Conservation (phyloP, 2,888 invertebrate genomes). For the Hedychridium roseum region DNA sequence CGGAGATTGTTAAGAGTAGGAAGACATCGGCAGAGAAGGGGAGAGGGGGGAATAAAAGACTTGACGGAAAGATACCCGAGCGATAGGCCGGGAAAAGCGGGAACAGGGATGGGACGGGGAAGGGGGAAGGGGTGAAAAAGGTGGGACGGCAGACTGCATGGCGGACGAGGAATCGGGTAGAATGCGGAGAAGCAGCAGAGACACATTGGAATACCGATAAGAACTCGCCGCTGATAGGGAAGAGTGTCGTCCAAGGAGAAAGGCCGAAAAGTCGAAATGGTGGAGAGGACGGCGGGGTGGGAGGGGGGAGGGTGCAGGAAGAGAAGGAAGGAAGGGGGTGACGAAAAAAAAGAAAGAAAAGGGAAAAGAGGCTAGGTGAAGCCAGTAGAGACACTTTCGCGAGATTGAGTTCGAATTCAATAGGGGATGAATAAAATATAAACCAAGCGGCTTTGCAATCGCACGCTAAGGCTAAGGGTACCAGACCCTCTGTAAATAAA, state of each 20-base stretch:
- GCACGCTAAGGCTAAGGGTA: slow-evolving; percentile 48
- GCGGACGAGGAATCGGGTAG: not conserved
- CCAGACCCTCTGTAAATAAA: slow-evolving; percentile 54
- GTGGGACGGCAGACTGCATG: not conserved
- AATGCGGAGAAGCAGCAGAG: slow-evolving; percentile 33
- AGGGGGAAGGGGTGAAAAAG: not conserved
- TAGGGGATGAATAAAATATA: slow-evolving; percentile 64
- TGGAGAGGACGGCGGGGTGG: slow-evolving; percentile 14
- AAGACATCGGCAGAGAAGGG: slow-evolving; percentile 12
- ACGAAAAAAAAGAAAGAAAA: slow-evolving; percentile 28
- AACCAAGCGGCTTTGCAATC: slow-evolving; percentile 47
- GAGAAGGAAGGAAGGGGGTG: slow-evolving; percentile 12
- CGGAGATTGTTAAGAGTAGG: not conserved
- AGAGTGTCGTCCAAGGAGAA: too few relatives aligned
- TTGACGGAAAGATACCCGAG: too few relatives aligned
- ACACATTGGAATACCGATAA: slow-evolving; percentile 50
- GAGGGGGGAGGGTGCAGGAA: slow-evolving; percentile 7
- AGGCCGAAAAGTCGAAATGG: slow-evolving; percentile 18
- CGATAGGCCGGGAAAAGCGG: too few relatives aligned
- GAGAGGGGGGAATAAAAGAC: too few relatives aligned
- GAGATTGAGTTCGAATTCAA: slow-evolving; percentile 63
- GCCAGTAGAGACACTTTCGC: slow-evolving; percentile 57
- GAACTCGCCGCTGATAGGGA: slow-evolving; percentile 34
- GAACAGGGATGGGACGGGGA: not conserved
- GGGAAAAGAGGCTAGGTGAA: slow-evolving; percentile 28